Conservation (phyloP, 2,113 vertebrate genomes). For the Cyprichromis sp. region DNA sequence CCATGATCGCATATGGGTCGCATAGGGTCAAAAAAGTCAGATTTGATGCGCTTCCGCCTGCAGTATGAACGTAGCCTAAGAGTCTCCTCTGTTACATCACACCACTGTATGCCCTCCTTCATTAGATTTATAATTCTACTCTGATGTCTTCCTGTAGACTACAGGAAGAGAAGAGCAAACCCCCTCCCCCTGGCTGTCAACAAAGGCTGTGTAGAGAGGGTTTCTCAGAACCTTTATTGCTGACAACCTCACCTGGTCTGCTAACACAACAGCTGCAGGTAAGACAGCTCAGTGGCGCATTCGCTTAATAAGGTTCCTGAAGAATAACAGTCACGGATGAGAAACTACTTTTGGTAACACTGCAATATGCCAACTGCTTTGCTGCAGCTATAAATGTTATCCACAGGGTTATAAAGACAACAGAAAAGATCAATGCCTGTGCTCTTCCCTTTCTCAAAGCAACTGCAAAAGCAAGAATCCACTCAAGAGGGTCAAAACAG, state of each 20-base stretch:
- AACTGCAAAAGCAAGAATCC: background rate
- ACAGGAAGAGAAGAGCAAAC: background rate
- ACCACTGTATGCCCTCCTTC: background rate
- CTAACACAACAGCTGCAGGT: background rate
- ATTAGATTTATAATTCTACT: background rate
- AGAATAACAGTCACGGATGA: background rate
- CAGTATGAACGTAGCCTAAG: background rate
- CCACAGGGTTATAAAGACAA: background rate
- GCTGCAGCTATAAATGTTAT: background rate
- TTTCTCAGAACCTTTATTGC: background rate
- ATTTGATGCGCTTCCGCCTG: background rate
- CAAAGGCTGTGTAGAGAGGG: background rate
- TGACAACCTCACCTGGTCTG: background rate
- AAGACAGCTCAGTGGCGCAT: background rate
- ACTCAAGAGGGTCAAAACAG: background rate
- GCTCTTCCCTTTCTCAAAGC: background rate
- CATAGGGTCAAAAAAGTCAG: background rate
- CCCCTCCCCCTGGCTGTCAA: background rate
- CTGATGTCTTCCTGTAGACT: background rate
- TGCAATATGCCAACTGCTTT: background rate
- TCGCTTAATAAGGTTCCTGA: background rate
- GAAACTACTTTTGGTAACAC: background rate
- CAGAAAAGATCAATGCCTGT: background rate
- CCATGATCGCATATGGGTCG: fast-evolving
- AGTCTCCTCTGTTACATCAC: background rate